Conservation (phyloP, 2,113 vertebrate genomes). For the Sciurus niger region DNA sequence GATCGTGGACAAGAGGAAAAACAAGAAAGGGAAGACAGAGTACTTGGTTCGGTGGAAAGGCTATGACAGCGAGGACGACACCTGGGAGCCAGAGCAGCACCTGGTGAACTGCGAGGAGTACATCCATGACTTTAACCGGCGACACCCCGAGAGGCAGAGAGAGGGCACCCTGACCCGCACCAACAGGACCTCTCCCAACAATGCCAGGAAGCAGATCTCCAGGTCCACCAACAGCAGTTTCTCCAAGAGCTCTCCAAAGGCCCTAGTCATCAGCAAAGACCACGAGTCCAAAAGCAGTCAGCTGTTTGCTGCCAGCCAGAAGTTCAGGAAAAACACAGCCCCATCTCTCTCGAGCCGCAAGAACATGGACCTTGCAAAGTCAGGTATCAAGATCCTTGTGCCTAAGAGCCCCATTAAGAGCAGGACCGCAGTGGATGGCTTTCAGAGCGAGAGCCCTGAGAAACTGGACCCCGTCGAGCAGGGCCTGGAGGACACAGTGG, state of each 20-base stretch:
- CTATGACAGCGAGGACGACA: conserved; percentile 95
- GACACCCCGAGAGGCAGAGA: conserved; percentile 90
- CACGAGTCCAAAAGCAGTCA: conserved; percentile 88
- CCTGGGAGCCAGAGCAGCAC: conserved; percentile 98
- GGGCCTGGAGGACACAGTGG: conserved; percentile 93
- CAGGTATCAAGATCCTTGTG: conserved; percentile 98
- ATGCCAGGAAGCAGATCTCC: conserved; percentile 92
- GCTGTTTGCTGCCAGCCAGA: conserved; percentile 88
- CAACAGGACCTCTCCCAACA: conserved; percentile 93
- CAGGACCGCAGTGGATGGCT: conserved; percentile 93
- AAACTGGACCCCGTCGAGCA: conserved; percentile 93
- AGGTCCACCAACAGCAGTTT: conserved; percentile 89
- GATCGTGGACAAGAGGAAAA: conserved; percentile 96
- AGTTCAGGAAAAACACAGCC: conserved; percentile 89
- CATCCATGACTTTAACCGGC: conserved; percentile 96
- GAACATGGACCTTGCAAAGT: conserved; percentile 95
- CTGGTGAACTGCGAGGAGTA: conserved; percentile 96
- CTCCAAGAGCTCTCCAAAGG: conserved; percentile 88
- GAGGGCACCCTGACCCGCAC: conserved; percentile 91
- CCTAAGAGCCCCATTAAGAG: conserved; percentile 97
- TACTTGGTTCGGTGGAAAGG: conserved; percentile 98
- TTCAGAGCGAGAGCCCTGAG: conserved; percentile 94
- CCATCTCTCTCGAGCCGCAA: conserved; percentile 89
- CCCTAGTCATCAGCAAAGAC: conserved; percentile 88
- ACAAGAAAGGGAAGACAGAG: conserved; percentile 96